phyloP scores from a whole-genome alignment of 2,113 vertebrate genomes.

The Chelonoidis abingdonii region DNA sequence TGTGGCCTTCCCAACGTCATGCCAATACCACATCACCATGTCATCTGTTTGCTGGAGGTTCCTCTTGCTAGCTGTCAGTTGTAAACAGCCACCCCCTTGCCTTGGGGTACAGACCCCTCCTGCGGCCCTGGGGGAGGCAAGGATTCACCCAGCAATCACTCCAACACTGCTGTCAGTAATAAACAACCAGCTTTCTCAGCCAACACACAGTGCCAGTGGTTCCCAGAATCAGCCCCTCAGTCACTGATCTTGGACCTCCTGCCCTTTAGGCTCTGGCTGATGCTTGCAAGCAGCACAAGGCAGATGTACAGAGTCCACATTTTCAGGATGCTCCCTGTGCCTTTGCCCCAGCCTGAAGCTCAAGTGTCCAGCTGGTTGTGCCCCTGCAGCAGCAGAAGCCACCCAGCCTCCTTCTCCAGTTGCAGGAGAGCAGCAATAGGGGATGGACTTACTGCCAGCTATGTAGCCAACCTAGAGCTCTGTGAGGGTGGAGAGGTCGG shows the following conservation, averaged over 20 bases:
- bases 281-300: not conserved
- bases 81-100: rapidly evolving
- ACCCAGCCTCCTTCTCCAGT: not conserved
- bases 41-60: not conserved
- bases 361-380: not conserved
- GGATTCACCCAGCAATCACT: not conserved
- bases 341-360: not conserved
- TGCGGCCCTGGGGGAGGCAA: not conserved
- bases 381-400: not conserved
- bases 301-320: not conserved
- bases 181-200: not conserved
- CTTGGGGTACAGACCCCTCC: not conserved
- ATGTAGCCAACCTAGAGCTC: not conserved
- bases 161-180: not conserved
- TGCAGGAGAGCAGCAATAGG: not conserved
- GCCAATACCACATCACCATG: not conserved
- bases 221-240: not conserved
- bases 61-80: not conserved
- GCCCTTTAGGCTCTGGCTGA: not conserved
- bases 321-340: not conserved
- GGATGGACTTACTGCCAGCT: not conserved
- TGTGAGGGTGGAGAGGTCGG: not conserved
- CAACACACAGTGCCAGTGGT: not conserved
- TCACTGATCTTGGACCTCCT: not conserved
- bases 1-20: not conserved